Percentiles rank a stretch among this genome's conserved stretches.
These are phyloP conservation scores for Zosterops pallidus DNA, from an alignment of 2,113 vertebrate genomes.

Conservation along the genomic window DNA sequence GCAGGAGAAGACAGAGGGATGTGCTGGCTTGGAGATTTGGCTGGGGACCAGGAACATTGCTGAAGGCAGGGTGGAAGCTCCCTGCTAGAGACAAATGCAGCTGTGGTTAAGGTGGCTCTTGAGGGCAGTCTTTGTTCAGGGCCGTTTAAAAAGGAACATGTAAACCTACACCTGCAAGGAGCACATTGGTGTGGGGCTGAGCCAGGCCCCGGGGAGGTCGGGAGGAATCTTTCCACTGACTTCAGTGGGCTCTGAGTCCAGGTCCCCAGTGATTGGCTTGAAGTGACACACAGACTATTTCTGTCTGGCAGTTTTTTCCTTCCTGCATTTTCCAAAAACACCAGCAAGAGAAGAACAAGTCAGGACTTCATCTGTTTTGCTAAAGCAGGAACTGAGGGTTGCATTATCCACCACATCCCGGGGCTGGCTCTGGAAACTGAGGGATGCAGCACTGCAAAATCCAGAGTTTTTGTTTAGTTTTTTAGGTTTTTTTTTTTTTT, in stretches of 20 bases:
- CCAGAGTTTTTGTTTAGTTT: background rate
- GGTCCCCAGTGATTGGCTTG: background rate
- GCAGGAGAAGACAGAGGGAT: background rate
- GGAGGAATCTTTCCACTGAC: slow-evolving; percentile 53
- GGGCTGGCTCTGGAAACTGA: background rate
- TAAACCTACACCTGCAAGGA: slow-evolving; percentile 18
- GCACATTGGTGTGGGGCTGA: background rate
- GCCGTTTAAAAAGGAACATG: background rate
- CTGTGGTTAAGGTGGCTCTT: slow-evolving; percentile 25
- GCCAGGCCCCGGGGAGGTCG: background rate
- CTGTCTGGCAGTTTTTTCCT: slow-evolving; percentile 29
- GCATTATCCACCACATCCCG: background rate
- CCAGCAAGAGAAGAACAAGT: slow-evolving; percentile 5
- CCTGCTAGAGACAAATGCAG: background rate
- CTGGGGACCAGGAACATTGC: background rate
- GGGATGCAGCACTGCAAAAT: background rate
- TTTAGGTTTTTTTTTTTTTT: accelerated
- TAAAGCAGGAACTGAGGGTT: slow-evolving; percentile 22
- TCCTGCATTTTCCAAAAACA: slow-evolving; percentile 43
- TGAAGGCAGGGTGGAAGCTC: slow-evolving; percentile 30
- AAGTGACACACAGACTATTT: slow-evolving; percentile 49
- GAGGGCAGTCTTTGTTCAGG: slow-evolving; percentile 33
- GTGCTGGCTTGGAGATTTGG: background rate
- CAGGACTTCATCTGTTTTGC: slow-evolving; percentile 21
- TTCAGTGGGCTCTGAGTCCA: background rate